Percentiles rank a stretch among this genome's conserved stretches.
phyloP scores from a whole-genome alignment of 2,113 vertebrate species.

The Pao palembangensis region DNA sequence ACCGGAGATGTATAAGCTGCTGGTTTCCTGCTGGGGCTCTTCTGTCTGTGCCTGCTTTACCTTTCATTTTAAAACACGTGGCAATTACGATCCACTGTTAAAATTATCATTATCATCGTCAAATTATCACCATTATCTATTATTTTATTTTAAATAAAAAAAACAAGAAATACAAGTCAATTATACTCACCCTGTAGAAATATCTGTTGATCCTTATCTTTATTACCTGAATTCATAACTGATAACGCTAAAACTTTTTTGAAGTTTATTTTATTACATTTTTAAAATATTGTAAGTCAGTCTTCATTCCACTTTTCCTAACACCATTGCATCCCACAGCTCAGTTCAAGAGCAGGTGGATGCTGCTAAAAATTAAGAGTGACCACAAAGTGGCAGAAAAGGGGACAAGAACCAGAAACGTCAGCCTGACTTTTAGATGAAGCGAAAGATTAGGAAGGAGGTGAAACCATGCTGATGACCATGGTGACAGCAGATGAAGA shows the following conservation, averaged over 20 bases:
- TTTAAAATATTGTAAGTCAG: too few relatives aligned
- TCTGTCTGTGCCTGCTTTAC: constrained; percentile 51
- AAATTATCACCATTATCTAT: constrained; percentile 8
- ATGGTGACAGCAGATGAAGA: constrained; percentile 69
- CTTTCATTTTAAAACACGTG: constrained; percentile 25
- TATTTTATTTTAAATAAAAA: not conserved
- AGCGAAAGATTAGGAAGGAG: constrained; percentile 71
- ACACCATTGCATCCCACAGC: not conserved
- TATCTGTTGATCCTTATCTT: too few relatives aligned
- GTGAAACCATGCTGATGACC: constrained; percentile 68
- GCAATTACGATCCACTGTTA: constrained; percentile 7
- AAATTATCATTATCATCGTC: not conserved
- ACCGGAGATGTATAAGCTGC: constrained; percentile 72
- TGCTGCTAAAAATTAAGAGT: constrained; percentile 34
- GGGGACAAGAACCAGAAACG: constrained; percentile 51
- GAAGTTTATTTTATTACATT: too few relatives aligned
- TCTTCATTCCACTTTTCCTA: too few relatives aligned
- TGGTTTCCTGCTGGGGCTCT: constrained; percentile 69
- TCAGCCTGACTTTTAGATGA: constrained; percentile 73
- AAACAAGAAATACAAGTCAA: not conserved
- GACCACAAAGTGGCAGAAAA: constrained; percentile 33
- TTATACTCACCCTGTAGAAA: too few relatives aligned
- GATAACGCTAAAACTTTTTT: too few relatives aligned
- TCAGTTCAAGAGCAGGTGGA: constrained; percentile 49
- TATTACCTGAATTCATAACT: too few relatives aligned